Percentiles rank a stretch among this genome's conserved stretches.
phyloP scores from a whole-genome alignment of 1,140 invertebrate species.

The Periplaneta americana region DNA sequence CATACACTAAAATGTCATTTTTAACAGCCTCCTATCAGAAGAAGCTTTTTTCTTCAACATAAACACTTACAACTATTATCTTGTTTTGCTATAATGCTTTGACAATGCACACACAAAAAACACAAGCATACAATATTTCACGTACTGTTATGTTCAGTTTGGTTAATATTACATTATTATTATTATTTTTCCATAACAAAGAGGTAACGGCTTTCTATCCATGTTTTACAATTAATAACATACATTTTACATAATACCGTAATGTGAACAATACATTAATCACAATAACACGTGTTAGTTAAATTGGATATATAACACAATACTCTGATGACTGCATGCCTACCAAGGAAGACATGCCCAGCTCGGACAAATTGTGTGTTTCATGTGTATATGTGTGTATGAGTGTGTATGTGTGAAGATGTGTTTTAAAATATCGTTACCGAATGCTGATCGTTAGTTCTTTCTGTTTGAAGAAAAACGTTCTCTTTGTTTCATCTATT shows the following conservation, averaged over 20 bases:
- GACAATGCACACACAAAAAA: slow-evolving; percentile 7
- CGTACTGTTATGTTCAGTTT: slow-evolving; percentile 13
- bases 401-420: slow-evolving; percentile 2
- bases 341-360: slow-evolving; percentile 20
- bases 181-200: slow-evolving; percentile 21
- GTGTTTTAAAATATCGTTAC: slow-evolving; percentile 7
- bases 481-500: not conserved
- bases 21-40: not conserved
- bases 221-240: slow-evolving; percentile 21
- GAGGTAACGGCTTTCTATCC: slow-evolving; percentile 20
- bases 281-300: slow-evolving; percentile 18
- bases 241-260: slow-evolving; percentile 23
- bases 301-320: slow-evolving; percentile 20
- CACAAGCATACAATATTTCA: slow-evolving; percentile 16
- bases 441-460: slow-evolving; percentile 16
- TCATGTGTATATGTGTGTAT: slow-evolving; percentile 7
- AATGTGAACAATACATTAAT: slow-evolving; percentile 21
- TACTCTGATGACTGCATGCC: slow-evolving; percentile 20
- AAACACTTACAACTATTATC: not conserved
- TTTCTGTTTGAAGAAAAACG: not conserved
- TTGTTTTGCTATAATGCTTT: not conserved
- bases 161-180: slow-evolving; percentile 14
- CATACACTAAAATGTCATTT: not conserved
- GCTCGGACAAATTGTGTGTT: slow-evolving; percentile 11
- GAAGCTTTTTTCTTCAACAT: not conserved